These are phyloP conservation scores for Apodemia duryi DNA, from an alignment of 2,888 invertebrate genomes.

Conservation along the genomic window DNA sequence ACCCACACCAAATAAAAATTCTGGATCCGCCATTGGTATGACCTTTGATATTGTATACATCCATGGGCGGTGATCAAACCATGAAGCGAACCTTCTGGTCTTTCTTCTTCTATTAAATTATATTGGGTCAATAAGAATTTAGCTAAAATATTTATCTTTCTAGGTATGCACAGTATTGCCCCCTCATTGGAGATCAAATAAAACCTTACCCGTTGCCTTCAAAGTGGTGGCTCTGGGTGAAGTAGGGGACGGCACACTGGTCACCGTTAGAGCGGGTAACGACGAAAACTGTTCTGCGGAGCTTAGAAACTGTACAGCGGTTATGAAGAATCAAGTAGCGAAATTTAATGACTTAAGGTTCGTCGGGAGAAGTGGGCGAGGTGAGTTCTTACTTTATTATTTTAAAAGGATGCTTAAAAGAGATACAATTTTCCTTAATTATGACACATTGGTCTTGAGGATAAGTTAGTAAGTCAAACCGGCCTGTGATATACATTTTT, in stretches of 20 bases:
- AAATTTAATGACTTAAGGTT: constrained; percentile 98
- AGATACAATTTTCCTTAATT: too few species aligned
- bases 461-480: too few species aligned
- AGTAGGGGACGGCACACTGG: constrained; percentile 95
- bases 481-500: too few species aligned
- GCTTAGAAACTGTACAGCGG: constrained; percentile 93
- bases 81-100: too few species aligned
- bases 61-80: too few species aligned
- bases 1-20: too few species aligned
- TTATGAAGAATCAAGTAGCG: constrained; percentile 98
- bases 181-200: constrained; percentile 97
- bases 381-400: constrained; percentile 75
- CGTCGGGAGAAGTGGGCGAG: constrained; percentile 97
- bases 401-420: too few species aligned
- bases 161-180: constrained; percentile 93
- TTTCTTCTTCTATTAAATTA: background rate
- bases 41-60: too few species aligned
- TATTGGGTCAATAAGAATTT: background rate
- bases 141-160: constrained; percentile 11
- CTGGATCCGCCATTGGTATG: too few species aligned
- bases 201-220: constrained; percentile 96
- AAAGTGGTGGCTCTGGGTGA: constrained; percentile 96
- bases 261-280: constrained; percentile 96
- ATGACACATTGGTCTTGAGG: too few species aligned
- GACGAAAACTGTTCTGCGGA: constrained; percentile 98